Evolutionary conservation across 2,113 vertebrate species (phyloP).

Genomic region (Charadrius vociferus): DNA sequence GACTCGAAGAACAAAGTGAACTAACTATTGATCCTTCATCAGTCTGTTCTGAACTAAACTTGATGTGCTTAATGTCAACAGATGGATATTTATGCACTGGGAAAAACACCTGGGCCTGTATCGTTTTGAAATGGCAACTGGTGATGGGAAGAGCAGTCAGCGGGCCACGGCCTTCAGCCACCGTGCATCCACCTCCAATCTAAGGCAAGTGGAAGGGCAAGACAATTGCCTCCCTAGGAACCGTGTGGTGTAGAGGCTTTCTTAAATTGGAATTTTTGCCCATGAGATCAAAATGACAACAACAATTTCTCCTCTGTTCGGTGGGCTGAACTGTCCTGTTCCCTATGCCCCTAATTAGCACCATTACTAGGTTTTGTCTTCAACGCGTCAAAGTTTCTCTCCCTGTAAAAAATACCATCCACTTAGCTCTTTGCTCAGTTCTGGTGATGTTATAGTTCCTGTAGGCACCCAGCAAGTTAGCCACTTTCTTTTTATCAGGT

Average conservation of each 20-base stretch:
- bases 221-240: neutral
- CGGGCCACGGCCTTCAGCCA: neutral
- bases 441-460: neutral
- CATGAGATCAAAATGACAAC: neutral
- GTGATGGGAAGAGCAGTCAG: neutral
- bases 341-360: accelerated
- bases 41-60: neutral
- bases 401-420: neutral
- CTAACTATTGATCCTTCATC: neutral
- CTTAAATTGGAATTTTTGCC: neutral
- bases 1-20: neutral
- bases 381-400: too few relatives aligned
- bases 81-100: neutral
- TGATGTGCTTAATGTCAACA: too few relatives aligned
- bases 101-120: neutral
- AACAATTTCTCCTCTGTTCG: neutral
- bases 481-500: neutral
- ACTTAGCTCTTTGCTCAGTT: neutral
- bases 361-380: neutral
- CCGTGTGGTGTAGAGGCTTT: neutral
- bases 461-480: neutral
- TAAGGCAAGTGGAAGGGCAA: accelerated
- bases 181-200: accelerated
- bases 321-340: neutral
- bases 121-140: neutral